phyloP scores from a whole-genome alignment of 2,113 vertebrate species.

The Takifugu flavidus region DNA sequence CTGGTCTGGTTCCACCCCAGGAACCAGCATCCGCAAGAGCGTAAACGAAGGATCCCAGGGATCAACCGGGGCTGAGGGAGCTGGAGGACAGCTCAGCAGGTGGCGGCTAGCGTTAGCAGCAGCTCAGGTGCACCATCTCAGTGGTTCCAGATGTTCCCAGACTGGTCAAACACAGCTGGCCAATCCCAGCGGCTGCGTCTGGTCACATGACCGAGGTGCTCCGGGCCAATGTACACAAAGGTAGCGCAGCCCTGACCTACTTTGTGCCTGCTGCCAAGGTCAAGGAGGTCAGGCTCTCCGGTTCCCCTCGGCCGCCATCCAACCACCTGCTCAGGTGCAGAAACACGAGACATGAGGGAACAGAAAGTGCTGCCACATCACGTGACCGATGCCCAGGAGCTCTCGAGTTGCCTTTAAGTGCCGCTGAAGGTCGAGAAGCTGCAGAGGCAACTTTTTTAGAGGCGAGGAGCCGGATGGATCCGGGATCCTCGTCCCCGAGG shows the following conservation, averaged over 20 bases:
- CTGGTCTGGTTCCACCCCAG: neutral
- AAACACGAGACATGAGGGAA: too few relatives aligned
- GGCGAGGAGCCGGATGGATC: too few relatives aligned
- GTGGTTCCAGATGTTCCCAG: neutral
- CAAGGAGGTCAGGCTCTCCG: constrained; percentile 5
- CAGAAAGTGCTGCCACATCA: neutral
- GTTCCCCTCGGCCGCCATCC: neutral
- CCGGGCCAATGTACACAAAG: constrained; percentile 61
- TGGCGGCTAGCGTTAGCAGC: too few relatives aligned
- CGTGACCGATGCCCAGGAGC: neutral
- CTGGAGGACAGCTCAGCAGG: too few relatives aligned
- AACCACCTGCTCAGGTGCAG: neutral
- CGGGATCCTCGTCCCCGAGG: too few relatives aligned
- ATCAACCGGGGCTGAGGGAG: too few relatives aligned
- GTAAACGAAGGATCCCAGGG: too few relatives aligned
- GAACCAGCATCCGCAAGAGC: too few relatives aligned
- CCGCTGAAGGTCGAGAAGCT: too few relatives aligned
- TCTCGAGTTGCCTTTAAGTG: too few relatives aligned
- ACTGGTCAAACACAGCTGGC: neutral
- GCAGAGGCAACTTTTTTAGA: too few relatives aligned
- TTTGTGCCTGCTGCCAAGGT: constrained; percentile 54
- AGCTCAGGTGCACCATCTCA: too few relatives aligned
- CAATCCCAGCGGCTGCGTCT: constrained; percentile 2
- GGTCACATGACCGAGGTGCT: constrained; percentile 55
- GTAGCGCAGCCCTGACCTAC: constrained; percentile 44